Conservation (phyloP, 2,797 vertebrate genomes). For the Schizopygopsis pylzovi region DNA sequence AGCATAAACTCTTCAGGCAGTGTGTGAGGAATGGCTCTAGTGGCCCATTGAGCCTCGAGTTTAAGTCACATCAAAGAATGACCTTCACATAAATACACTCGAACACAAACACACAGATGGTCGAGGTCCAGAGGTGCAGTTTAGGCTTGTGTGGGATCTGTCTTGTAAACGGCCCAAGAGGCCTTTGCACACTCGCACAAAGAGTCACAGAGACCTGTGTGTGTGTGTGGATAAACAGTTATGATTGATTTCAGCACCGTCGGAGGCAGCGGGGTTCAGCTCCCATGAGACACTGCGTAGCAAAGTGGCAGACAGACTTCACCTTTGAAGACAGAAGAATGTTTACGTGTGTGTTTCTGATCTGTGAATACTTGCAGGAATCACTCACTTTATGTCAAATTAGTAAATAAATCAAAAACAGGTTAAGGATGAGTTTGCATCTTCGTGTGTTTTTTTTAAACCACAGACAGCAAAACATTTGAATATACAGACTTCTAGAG, state of each 20-base stretch:
- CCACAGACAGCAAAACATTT: not conserved
- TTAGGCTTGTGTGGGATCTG: conserved; percentile 43
- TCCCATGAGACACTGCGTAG: conserved; percentile 33
- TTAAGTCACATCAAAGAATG: conserved; percentile 46
- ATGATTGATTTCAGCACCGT: conserved; percentile 42
- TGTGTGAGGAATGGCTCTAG: conserved; percentile 46
- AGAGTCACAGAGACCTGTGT: not conserved
- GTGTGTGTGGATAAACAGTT: conserved; percentile 36
- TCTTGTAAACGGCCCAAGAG: conserved; percentile 36
- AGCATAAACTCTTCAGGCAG: conserved; percentile 36
- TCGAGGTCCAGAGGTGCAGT: conserved; percentile 49
- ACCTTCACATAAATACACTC: conserved; percentile 43
- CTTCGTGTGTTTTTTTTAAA: not conserved
- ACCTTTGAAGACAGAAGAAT: conserved; percentile 27
- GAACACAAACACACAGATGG: conserved; percentile 42
- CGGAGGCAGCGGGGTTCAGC: conserved; percentile 32
- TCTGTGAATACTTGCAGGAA: conserved; percentile 10
- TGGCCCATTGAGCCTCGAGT: conserved; percentile 19
- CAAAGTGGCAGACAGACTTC: conserved; percentile 38
- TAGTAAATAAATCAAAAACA: conserved; percentile 19
- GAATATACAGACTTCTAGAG: not conserved
- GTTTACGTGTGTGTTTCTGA: conserved; percentile 1
- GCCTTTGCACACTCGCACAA: not conserved
- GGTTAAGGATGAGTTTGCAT: conserved; percentile 2
- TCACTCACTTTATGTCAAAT: conserved; percentile 4